Evolutionary conservation across 2,113 vertebrate species (phyloP), one percentile per base, ranked within the genome.

Genomic region (Nesogale talazaci): DNA sequence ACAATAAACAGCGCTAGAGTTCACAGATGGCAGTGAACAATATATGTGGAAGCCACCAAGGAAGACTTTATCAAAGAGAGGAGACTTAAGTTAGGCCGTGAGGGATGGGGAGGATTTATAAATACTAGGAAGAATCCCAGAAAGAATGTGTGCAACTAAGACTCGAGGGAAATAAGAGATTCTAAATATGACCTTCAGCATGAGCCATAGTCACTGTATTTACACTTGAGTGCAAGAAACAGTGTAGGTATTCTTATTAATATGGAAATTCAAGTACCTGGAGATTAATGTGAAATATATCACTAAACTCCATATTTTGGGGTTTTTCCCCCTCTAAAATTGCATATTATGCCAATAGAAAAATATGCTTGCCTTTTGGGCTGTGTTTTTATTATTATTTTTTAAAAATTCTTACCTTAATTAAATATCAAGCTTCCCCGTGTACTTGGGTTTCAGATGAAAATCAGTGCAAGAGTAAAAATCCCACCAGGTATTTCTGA

Each of bases 81-180:
- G 27, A 87, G 56, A 92, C 38, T 77, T 78, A 27, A 88, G 6
- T 85, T 83, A 82, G 34, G 46, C 22, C 83, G 94, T 93, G 10
- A 70, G 36, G 40, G 57, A 86, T 38, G 61, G 27, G 88, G 2
- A 86, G n/a, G 69, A 78, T 92, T 77, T 94, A 56, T 40, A 88
- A 89, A 89, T 76, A 52, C 38, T 79, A 86, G 31, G 83, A 89
- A 78, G 25, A 84, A 86, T 75, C 74, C 6, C 81, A 88, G 36
- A 74, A 86, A 83, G 72, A 94, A 94, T 87, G 27, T 81, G 20
- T 81, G 14, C 75, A 92, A 82, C 78, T 70, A 83, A 94, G 76
- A 92, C 27, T 93, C 90, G 75, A 94, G 90, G 93, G 95, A 97
- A 98, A 96, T 65, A 95, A 17, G 42, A 63, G 42, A 94, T 95